Evolutionary conservation across 2,113 vertebrate genomes (phyloP).

Genomic region (Corythornis vintsioides): DNA sequence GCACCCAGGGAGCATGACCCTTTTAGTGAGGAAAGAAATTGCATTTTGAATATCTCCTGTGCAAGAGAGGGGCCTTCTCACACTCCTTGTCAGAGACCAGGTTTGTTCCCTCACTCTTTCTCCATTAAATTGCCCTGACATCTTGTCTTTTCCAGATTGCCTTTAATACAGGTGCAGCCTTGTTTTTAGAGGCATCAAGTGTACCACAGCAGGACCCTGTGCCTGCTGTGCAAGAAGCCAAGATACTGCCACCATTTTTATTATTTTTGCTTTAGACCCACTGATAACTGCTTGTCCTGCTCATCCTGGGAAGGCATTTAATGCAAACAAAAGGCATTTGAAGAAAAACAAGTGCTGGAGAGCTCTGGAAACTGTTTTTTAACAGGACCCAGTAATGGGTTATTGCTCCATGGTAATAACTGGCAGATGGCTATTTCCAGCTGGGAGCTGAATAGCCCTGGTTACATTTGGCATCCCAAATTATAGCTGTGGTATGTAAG

Average conservation of each 20-base stretch:
- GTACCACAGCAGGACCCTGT: not conserved
- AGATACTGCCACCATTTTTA: not conserved
- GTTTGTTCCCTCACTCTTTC: not conserved
- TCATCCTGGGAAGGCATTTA: not conserved
- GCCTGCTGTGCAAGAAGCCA: not conserved
- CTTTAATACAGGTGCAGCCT: rapidly evolving
- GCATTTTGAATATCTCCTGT: not conserved
- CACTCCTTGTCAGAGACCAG: not conserved
- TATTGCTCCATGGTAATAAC: not conserved
- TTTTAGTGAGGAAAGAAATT: not conserved
- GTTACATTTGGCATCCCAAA: not conserved
- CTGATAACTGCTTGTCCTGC: not conserved
- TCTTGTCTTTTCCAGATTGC: not conserved
- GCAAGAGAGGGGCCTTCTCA: not conserved
- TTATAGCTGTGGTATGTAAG: not conserved
- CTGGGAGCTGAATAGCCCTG: not conserved
- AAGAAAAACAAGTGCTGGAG: slow-evolving; percentile 17
- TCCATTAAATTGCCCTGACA: not conserved
- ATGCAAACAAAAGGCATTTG: slow-evolving; percentile 31
- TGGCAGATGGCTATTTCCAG: slow-evolving; percentile 14
- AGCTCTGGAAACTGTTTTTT: slow-evolving; percentile 46
- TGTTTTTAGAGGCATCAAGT: rapidly evolving
- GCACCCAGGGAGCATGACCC: not conserved
- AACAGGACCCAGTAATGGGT: not conserved
- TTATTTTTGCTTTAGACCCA: not conserved